phyloP scores from a whole-genome alignment of 2,888 invertebrate genomes.

The Serripes groenlandicus region DNA sequence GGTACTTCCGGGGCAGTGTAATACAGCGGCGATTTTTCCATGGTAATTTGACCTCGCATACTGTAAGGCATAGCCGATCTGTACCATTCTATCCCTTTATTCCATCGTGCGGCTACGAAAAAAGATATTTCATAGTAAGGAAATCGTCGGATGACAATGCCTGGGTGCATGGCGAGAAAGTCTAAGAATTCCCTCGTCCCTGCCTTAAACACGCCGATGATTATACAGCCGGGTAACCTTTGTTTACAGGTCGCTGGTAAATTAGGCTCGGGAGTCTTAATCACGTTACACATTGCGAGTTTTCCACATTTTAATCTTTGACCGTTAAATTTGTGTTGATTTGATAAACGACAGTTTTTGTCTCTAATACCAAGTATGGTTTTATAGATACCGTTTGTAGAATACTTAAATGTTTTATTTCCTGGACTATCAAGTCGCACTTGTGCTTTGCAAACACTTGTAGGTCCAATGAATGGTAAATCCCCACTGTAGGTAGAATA shows the following conservation, averaged over 20 bases:
- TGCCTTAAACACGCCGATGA: conserved; percentile 86
- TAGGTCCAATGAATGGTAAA: no score
- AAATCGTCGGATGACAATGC: conserved; percentile 95
- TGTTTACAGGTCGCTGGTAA: neutral
- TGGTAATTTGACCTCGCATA: conserved; percentile 95
- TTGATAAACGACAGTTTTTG: no score
- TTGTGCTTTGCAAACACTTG: no score
- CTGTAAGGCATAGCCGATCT: conserved; percentile 93
- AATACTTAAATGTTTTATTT: no score
- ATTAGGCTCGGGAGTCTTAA: no score
- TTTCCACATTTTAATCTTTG: no score
- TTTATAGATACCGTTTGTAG: no score
- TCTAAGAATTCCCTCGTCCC: conserved; percentile 86
- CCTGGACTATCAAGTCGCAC: no score
- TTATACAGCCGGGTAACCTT: conserved; percentile 84
- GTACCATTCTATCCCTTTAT: conserved; percentile 96
- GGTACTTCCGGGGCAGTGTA: conserved; percentile 98
- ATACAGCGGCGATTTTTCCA: conserved; percentile 99
- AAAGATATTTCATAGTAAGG: conserved; percentile 96
- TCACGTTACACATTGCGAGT: no score
- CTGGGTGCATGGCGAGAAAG: conserved; percentile 86
- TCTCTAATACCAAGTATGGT: no score
- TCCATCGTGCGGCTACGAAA: conserved; percentile 94
- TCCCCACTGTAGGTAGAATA: no score
- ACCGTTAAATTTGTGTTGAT: no score